Evolutionary conservation across 1,140 invertebrate genomes (phyloP), one percentile per base, ranked within the genome.

Genomic region (Harlomillsia oculata): DNA sequence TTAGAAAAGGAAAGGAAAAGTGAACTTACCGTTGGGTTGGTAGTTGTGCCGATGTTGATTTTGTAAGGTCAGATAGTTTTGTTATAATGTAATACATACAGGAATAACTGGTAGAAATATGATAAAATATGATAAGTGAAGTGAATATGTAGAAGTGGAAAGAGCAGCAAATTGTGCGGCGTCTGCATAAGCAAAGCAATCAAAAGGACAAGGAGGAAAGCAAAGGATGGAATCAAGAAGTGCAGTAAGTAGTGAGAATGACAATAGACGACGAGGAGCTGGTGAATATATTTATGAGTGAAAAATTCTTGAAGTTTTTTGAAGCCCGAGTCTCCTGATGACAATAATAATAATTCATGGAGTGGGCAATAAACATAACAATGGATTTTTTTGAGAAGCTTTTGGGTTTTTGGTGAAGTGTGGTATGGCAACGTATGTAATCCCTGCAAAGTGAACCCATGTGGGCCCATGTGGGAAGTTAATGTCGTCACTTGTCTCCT

Each of bases 401-500:
- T 41, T 5, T 6, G 6, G 18, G 6, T 5, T n/a, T n/a, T n/a
- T 28, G 36, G 37, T 39, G 37, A 30, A 20, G 23, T 29, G 18
- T 51, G 28, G 48, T 41, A 50, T 40, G 28, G 45, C n/a, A n/a
- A n/a, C n/a, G 45, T 30, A 48, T 48, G 45, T 48, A 32, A 48
- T 18, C 29, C 43, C 36, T 48, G 30, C 30, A 25, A 14, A 41
- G 23, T 48, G 34, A 48, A 44, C n/a, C n/a, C n/a, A n/a, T n/a
- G n/a, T n/a, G n/a, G n/a, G 45, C 39, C 51, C 54, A 53, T 53
- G 60, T 57, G 60, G 60, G 55, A 62, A 54, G 60, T 49, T 58
- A 59, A 59, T 63, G 61, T 63, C 61, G 53, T 63, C 61, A 63
- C 61, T 63, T 63, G 61, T 59, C 61, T 63, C 37, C 49, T 59